Evolutionary conservation across 2,797 vertebrate species (phyloP).

Genomic region (Sylvia borin): DNA sequence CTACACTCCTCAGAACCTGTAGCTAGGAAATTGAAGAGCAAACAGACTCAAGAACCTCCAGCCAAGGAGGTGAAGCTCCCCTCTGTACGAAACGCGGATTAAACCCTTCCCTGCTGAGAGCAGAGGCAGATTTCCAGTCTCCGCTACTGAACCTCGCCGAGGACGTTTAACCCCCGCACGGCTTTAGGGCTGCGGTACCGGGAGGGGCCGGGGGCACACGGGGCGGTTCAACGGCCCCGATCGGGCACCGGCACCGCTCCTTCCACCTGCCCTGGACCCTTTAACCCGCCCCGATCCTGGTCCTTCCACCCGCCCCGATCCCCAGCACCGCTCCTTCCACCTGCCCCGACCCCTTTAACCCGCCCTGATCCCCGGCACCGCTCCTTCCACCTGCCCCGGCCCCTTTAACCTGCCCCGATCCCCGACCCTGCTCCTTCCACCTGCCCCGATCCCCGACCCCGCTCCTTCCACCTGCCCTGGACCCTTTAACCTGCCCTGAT

Average conservation of each 20-base stretch:
- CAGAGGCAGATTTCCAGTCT: fast-evolving
- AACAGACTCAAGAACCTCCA: not conserved
- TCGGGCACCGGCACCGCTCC: not conserved
- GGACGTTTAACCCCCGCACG: not conserved
- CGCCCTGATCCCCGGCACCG: too few species aligned
- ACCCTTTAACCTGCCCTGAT: not conserved
- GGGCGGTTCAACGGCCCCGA: not conserved
- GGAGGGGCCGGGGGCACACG: not conserved
- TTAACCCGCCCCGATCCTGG: too few species aligned
- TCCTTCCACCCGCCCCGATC: too few species aligned
- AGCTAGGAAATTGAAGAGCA: fast-evolving
- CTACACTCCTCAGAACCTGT: fast-evolving
- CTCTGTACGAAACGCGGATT: fast-evolving
- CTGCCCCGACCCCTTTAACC: not conserved
- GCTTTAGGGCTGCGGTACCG: not conserved
- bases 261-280: too few species aligned
- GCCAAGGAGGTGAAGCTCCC: fast-evolving
- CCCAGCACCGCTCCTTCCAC: too few species aligned
- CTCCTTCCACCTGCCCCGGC: not conserved
- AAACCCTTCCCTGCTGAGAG: too few species aligned
- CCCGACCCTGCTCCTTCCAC: fast-evolving
- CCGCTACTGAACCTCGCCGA: fast-evolving
- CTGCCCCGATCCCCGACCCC: too few species aligned
- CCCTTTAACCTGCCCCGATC: not conserved
- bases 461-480: too few species aligned